Conservation (phyloP, 2,113 vertebrate genomes). For the Corynorhinus townsendii region DNA sequence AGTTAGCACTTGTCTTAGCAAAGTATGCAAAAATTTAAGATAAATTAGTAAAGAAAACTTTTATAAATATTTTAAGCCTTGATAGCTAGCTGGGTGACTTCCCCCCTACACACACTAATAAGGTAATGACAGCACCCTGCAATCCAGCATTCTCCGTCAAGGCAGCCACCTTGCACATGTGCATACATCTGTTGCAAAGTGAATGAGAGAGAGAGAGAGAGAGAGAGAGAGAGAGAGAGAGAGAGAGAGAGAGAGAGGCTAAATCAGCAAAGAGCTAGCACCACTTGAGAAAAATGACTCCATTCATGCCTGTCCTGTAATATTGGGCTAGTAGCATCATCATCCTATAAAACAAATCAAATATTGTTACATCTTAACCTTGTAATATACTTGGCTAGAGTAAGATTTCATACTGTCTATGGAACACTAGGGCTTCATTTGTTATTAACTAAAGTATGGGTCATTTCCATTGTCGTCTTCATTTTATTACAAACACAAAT, state of each 20-base stretch:
- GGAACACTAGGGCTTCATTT: background rate
- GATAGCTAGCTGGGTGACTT: background rate
- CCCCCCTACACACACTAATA: background rate
- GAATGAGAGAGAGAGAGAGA: background rate
- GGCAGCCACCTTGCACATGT: background rate
- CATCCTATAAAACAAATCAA: background rate
- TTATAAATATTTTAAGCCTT: background rate
- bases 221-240: background rate
- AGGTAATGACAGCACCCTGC: background rate
- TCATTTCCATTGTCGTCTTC: background rate
- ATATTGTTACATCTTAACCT: background rate
- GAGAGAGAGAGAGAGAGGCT: background rate
- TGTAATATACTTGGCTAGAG: background rate
- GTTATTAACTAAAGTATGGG: background rate
- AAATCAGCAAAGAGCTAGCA: background rate
- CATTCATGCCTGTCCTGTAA: background rate
- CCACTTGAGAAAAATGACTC: background rate
- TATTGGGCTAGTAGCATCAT: background rate
- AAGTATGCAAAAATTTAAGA: background rate
- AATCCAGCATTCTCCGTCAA: background rate
- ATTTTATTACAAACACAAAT: background rate
- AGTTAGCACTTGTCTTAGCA: background rate
- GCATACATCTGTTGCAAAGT: background rate
- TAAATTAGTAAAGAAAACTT: conserved; percentile 20
- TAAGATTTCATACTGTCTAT: background rate